Percentiles rank a stretch among this genome's conserved stretches.
Evolutionary conservation across 2,113 vertebrate species (phyloP).

Genomic region (Notarius lentiginosus): DNA sequence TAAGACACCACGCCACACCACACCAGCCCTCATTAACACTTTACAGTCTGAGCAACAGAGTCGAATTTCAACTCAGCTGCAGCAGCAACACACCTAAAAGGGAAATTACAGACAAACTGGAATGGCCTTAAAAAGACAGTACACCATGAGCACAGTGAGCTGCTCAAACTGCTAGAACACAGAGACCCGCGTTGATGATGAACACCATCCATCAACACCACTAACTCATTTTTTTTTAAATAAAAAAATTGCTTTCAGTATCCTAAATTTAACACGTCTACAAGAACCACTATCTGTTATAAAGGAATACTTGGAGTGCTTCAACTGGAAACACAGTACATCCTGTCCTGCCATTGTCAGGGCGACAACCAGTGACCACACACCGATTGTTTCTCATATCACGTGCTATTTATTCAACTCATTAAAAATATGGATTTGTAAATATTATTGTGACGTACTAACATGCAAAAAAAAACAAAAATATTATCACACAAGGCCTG

Average conservation of each 20-base stretch:
- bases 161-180: not conserved
- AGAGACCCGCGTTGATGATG: not conserved
- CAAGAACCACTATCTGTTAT: not conserved
- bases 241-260: not conserved
- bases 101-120: not conserved
- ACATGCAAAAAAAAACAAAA: not conserved
- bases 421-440: not conserved
- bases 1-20: not conserved
- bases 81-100: not conserved
- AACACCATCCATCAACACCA: not conserved
- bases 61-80: not conserved
- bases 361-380: not conserved
- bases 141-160: not conserved
- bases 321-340: not conserved
- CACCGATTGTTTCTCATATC: not conserved
- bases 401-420: not conserved
- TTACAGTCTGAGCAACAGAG: not conserved
- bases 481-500: not conserved
- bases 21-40: not conserved
- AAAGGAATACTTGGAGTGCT: not conserved
- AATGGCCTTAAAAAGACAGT: not conserved
- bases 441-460: not conserved
- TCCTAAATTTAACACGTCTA: not conserved
- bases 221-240: not conserved
- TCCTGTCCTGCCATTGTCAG: not conserved